phyloP scores from a whole-genome alignment of 1,140 invertebrate species.

The Sarcophaga peregrina region DNA sequence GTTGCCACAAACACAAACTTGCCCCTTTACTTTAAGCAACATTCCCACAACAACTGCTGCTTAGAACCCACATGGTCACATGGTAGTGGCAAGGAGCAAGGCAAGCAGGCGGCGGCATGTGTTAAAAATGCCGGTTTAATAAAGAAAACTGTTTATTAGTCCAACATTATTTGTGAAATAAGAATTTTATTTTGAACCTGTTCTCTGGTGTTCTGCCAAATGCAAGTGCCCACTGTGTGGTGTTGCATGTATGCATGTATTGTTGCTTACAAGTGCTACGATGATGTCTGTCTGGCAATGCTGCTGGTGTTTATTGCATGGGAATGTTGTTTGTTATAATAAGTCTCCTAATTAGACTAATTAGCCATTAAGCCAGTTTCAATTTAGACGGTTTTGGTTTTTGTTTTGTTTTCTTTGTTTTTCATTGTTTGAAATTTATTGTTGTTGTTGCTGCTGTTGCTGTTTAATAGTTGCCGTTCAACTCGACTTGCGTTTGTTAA shows the following conservation, averaged over 20 bases:
- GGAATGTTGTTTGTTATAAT: conserved; percentile 15
- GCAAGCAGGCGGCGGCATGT: no score
- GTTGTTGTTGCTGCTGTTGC: neutral
- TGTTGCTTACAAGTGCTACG: neutral
- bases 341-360: conserved; percentile 38
- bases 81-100: no score
- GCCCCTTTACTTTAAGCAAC: conserved; percentile 13
- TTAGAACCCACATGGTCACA: no score
- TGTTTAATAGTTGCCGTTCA: neutral
- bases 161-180: no score
- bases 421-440: neutral
- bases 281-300: neutral
- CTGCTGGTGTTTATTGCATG: neutral
- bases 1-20: neutral
- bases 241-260: neutral
- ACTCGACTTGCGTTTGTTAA: conserved; percentile 33
- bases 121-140: no score
- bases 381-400: conserved; percentile 11
- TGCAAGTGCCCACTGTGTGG: neutral
- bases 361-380: conserved; percentile 41
- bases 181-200: conserved; percentile 8
- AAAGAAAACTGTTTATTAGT: no score
- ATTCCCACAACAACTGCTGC: neutral
- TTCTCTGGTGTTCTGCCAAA: no score
- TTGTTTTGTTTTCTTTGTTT: neutral